A percentile compares a stretch with the other conserved stretches of the same genome.
Conservation (phyloP, 2,888 invertebrate species). For the Ariolimax columbianus region DNA sequence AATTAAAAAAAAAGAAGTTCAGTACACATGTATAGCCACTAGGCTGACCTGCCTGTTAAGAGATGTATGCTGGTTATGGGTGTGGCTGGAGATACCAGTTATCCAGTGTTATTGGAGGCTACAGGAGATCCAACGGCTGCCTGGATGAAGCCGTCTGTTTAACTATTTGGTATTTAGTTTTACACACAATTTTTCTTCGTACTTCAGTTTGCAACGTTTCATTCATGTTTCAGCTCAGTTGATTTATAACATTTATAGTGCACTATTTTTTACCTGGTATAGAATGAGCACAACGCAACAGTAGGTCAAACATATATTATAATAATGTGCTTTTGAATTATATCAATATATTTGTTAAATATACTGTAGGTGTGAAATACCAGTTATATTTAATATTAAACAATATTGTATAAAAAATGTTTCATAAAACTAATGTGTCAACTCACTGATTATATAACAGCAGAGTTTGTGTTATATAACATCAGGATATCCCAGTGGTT, state of each 20-base stretch:
- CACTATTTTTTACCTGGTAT: too few relatives aligned
- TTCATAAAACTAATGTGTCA: not conserved
- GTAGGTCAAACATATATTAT: too few relatives aligned
- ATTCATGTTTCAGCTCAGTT: too few relatives aligned
- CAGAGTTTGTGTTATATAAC: too few relatives aligned
- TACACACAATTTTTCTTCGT: not conserved
- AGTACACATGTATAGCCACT: constrained; percentile 76
- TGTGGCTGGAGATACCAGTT: constrained; percentile 69
- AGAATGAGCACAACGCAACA: too few relatives aligned
- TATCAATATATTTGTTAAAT: not conserved
- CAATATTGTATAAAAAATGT: not conserved
- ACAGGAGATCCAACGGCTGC: constrained; percentile 36
- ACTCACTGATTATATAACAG: not conserved
- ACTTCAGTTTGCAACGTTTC: not conserved
- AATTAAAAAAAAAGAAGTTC: too few relatives aligned
- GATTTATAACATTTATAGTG: too few relatives aligned
- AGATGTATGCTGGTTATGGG: constrained; percentile 75
- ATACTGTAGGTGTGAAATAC: not conserved
- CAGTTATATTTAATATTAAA: not conserved
- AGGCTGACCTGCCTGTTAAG: constrained; percentile 76
- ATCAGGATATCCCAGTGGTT: too few relatives aligned
- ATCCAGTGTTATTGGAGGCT: constrained; percentile 54
- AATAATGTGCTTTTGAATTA: not conserved
- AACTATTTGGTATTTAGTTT: not conserved
- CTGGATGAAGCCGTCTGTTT: constrained; percentile 42